phyloP scores from a whole-genome alignment of 2,113 vertebrate species.

The Nibea coibor region DNA sequence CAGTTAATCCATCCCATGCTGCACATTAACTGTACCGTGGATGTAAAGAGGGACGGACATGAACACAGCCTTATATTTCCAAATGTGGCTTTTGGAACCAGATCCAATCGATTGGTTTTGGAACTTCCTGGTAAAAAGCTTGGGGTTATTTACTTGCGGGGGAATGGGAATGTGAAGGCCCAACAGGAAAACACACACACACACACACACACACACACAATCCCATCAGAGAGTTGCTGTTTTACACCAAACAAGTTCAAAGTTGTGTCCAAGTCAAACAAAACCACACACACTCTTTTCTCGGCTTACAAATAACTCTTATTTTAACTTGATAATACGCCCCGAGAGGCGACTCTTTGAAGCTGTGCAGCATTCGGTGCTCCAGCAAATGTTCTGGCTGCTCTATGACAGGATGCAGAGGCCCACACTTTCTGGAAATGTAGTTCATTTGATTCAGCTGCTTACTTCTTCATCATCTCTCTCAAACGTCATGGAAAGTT shows the following conservation, averaged over 20 bases:
- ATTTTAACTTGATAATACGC: constrained; percentile 32
- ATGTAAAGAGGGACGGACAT: background rate
- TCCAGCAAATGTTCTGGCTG: constrained; percentile 7
- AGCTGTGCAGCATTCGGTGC: background rate
- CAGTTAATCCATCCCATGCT: background rate
- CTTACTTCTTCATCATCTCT: background rate
- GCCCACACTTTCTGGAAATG: constrained; percentile 1
- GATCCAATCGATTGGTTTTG: constrained; percentile 29
- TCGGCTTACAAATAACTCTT: background rate
- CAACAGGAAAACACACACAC: constrained; percentile 2
- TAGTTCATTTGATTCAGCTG: background rate
- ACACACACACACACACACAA: background rate
- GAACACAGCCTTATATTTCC: background rate
- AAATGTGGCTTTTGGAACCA: constrained; percentile 16
- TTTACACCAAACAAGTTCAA: constrained; percentile 30
- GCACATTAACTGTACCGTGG: background rate
- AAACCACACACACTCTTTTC: constrained; percentile 24
- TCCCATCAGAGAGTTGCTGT: constrained; percentile 23
- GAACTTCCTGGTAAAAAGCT: constrained; percentile 14
- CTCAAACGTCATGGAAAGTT: background rate
- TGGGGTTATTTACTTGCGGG: constrained; percentile 17
- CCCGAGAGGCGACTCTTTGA: constrained; percentile 15
- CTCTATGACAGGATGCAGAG: constrained; percentile 7
- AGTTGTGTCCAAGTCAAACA: constrained; percentile 29
- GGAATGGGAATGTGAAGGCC: constrained; percentile 20